Conservation (phyloP, 2,888 invertebrate species). For the Linnaemya tessellans region DNA sequence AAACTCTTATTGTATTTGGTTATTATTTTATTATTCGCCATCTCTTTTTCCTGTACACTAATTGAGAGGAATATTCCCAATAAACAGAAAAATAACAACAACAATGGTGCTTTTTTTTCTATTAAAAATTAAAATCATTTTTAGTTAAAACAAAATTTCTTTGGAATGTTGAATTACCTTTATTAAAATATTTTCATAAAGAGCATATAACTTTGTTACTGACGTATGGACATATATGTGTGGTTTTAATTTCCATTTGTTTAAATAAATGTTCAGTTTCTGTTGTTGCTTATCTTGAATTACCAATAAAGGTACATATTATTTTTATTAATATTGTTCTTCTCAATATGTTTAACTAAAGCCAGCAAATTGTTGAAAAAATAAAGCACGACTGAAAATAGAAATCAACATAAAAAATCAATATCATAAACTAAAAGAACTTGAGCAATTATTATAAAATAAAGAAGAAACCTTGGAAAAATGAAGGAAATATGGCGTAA, state of each 20-base stretch:
- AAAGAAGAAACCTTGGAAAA: conserved; percentile 67
- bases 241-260: not conserved
- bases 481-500: conserved; percentile 68
- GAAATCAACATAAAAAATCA: conserved; percentile 51
- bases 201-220: not conserved
- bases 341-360: conserved; percentile 1
- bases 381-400: conserved; percentile 10
- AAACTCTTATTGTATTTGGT: not conserved
- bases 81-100: conserved; percentile 14
- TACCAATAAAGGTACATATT: not conserved
- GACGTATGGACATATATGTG: not conserved
- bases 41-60: conserved; percentile 2
- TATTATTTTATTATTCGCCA: not conserved
- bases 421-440: conserved; percentile 59
- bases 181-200: not conserved
- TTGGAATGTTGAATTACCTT: not conserved
- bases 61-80: conserved; percentile 4
- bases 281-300: not conserved
- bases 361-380: conserved; percentile 5
- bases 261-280: not conserved
- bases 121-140: not conserved
- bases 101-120: not conserved
- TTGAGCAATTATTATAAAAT: conserved; percentile 50
- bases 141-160: not conserved
- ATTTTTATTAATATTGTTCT: no score